Conservation (phyloP, 2,797 vertebrate genomes). For the Labeo calbasu region DNA sequence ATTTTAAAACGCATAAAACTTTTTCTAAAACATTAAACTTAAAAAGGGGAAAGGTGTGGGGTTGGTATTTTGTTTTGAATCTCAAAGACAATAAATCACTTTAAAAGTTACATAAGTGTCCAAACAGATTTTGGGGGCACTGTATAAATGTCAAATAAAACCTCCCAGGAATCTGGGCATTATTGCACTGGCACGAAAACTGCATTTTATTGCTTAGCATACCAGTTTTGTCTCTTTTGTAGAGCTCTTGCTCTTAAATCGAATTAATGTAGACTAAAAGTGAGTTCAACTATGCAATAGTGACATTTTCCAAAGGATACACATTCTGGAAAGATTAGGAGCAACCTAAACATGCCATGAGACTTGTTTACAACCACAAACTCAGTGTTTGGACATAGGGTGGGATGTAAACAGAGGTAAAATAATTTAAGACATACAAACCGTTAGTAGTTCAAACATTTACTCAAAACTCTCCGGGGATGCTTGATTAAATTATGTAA, state of each 20-base stretch:
- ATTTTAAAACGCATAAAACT: neutral
- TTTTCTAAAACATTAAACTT: neutral
- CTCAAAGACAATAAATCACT: neutral
- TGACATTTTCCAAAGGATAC: neutral
- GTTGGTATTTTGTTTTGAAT: neutral
- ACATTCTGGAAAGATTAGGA: constrained; percentile 9
- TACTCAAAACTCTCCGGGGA: constrained; percentile 78
- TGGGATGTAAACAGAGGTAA: constrained; percentile 53
- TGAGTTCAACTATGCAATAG: neutral
- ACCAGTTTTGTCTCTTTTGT: neutral
- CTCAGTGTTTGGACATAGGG: constrained; percentile 34
- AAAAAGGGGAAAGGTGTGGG: neutral
- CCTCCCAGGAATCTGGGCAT: neutral
- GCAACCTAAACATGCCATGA: constrained; percentile 24
- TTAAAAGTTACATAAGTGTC: neutral
- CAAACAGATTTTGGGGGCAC: neutral
- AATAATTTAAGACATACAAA: constrained; percentile 64
- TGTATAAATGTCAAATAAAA: neutral
- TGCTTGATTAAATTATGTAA: constrained; percentile 59
- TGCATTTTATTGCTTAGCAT: neutral
- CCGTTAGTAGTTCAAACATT: constrained; percentile 63
- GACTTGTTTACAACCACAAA: constrained; percentile 31
- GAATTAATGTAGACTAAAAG: neutral
- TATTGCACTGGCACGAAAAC: neutral
- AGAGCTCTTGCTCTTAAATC: neutral